Base-by-base conservation (phyloP, 2,888 invertebrate species). In the Cyclophora punctaria region DNA sequence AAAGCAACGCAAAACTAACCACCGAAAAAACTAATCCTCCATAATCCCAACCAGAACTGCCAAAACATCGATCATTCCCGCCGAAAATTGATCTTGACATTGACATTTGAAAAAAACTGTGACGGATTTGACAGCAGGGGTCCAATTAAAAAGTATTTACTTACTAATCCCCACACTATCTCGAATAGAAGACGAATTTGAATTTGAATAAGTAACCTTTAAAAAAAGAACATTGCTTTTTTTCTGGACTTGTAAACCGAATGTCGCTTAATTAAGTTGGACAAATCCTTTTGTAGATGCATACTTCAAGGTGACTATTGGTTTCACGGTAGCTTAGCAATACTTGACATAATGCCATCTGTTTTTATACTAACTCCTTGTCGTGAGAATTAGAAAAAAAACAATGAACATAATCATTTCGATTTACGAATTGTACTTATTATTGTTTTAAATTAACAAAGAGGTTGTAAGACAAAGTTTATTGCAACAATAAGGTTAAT, bases 61-160 rank as follows among this genome's bases (percentile, higher is more conserved):
- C 66, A 64, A 62, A 68, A 67, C 67, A 66, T 63, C 63, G 63
- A 73, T 73, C 71, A 63, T 57, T 75, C 72, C 71, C 63, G 63
- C 59, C 69, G 20, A 63, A 63, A 57, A 66, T 59, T 58, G 58
- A 64, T 62, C 59, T 64, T 69, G 66, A 69, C 68, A 63, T 63
- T 48, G 48, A 52, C 45, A 53, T 41, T 35, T 44, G 37, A 46
- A 55, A 47, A 54, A 52, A 50, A 55, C 59, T 51, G 46, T 57
- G 56, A 52, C 48, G 43, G 56, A 58, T 20, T 44, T 44, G 44
- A 64, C 71, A 67, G 67, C 63, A 67, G 71, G 74, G 68, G 63
- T 51, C 78, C 79, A 82, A 85, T 85, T 83, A 83, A 80, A 80
- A 67, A 64, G 70, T 73, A 75, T 84, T 83, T 77, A 65, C 59